Conservation (phyloP, 2,888 invertebrate species). For the Drosophila nr. medialis region DNA sequence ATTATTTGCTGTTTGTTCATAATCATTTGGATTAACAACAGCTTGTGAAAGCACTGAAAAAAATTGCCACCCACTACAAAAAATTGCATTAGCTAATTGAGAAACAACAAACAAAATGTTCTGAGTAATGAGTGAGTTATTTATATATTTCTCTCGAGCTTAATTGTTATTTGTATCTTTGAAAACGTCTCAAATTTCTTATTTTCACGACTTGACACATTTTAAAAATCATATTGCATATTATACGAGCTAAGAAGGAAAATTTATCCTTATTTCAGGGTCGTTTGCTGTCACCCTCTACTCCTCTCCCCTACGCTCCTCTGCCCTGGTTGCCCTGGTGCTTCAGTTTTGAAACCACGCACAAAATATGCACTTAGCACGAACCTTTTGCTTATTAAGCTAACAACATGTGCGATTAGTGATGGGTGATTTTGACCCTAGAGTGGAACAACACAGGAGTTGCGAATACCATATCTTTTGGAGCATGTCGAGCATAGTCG, state of each 20-base stretch:
- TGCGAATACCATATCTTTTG: background rate
- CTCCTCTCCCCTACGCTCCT: background rate
- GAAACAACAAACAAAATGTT: conserved; percentile 3
- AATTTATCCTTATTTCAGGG: conserved; percentile 1
- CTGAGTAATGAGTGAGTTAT: conserved; percentile 2
- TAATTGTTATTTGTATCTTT: conserved; percentile 25
- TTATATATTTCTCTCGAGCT: conserved; percentile 1
- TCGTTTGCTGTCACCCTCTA: conserved; percentile 1
- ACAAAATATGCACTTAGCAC: conserved; percentile 76
- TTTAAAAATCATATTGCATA: conserved; percentile 33
- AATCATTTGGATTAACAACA: background rate
- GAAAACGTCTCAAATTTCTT: conserved; percentile 18
- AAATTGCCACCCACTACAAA: background rate
- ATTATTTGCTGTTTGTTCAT: background rate
- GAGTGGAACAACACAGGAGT: background rate
- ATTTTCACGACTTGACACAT: conserved; percentile 54
- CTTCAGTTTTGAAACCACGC: conserved; percentile 58
- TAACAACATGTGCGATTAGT: conserved; percentile 4
- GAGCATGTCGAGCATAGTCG: background rate
- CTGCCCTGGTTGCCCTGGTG: conserved; percentile 47
- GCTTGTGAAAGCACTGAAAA: background rate
- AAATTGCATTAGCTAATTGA: conserved; percentile 45
- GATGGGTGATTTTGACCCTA: conserved; percentile 1
- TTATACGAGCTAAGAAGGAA: background rate
- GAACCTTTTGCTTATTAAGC: conserved; percentile 56